phyloP scores from a whole-genome alignment of 2,888 invertebrate species.

The Biston stratarius region DNA sequence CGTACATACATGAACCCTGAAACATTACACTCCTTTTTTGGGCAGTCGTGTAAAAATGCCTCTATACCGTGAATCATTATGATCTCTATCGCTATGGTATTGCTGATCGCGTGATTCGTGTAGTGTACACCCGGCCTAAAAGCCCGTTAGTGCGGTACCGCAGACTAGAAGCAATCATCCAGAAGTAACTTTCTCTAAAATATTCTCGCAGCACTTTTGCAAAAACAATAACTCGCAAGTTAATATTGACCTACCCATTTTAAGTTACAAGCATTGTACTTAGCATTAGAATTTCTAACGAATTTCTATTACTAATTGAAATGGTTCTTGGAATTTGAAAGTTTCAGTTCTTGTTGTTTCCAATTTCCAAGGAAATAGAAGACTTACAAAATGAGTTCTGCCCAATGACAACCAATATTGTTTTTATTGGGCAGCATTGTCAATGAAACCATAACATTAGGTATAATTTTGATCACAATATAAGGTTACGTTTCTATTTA shows the following conservation, averaged over 20 bases:
- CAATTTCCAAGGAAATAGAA: slow-evolving; percentile 6
- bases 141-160: slow-evolving; percentile 23
- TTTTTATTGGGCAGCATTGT: background rate
- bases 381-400: background rate
- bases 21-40: too few relatives aligned
- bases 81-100: slow-evolving; percentile 3
- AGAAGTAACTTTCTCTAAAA: slow-evolving; percentile 39
- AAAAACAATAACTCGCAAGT: slow-evolving; percentile 2
- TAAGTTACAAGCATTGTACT: background rate
- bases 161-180: slow-evolving; percentile 4
- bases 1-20: too few relatives aligned
- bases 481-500: too few relatives aligned
- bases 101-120: slow-evolving; percentile 3
- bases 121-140: background rate
- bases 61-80: background rate
- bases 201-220: slow-evolving; percentile 2
- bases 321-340: background rate
- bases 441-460: background rate
- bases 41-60: too few relatives aligned
- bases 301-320: background rate
- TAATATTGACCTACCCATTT: slow-evolving; percentile 8
- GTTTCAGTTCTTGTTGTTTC: slow-evolving; percentile 1
- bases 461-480: too few relatives aligned
- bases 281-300: background rate
- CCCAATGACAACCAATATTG: too few relatives aligned